Base-by-base conservation (phyloP, 2,113 vertebrate species). In the Lamprotornis superbus region DNA sequence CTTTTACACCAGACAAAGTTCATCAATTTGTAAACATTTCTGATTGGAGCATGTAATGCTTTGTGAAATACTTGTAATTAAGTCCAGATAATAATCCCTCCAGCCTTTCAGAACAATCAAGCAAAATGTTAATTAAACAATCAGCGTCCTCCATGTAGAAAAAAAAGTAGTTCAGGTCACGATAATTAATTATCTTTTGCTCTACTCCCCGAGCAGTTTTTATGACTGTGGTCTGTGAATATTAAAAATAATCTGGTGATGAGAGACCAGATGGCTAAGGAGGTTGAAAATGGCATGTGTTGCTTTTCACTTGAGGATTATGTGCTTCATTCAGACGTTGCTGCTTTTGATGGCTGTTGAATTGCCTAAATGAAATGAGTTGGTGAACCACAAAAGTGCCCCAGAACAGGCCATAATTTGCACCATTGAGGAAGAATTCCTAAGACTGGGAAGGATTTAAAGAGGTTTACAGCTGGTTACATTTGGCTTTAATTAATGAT, bases 61-160 rank as follows among this genome's bases (percentile, higher is more conserved):
- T 91, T 96, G 60, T 91, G 89, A 92, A 95, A 93, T 59, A 52
- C 47, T 90, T 65, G 63, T 96, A 90, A 73, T 93, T 82, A 86
- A 91, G 33, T 56, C 50, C 35, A 64, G 46, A 64, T 88, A 94
- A 92, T 73, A 80, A 94, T 81, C 92, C 68, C 70, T 91, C 59
- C 63, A 84, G 31, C 22, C 35, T 82, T 60, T 90, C 78, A 55
- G 53, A 76, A 88, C 74, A 83, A 87, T 60, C 79, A 93, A 80
- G 73, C n/a, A 91, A 81, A 84, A 95, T 46, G 83, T 86, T 86
- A 91, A 94, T 94, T 92, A 93, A 96, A 93, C 2, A 89, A 83
- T 83, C 47, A 52, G n/a, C 89, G 86, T 89, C 68, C 42, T 89
- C 67, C 22, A 31, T 52, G 50, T 77, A 89, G 73, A 27, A 94